Conservation (phyloP, 2,797 vertebrate genomes). For the Neopelma chrysocephalum region DNA sequence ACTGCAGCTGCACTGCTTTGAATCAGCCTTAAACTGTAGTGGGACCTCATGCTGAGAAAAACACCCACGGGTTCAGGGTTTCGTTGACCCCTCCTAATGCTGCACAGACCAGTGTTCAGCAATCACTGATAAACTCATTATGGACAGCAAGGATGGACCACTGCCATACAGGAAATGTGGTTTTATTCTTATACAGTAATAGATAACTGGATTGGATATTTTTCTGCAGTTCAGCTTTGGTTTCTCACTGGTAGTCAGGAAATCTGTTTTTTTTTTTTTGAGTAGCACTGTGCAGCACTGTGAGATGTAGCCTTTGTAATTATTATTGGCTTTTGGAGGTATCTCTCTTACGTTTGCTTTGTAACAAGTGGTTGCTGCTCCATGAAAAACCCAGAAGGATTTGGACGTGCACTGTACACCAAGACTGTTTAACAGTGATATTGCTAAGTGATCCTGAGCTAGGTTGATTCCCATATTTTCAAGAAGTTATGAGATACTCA, state of each 20-base stretch:
- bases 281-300: not conserved
- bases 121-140: not conserved
- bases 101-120: not conserved
- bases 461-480: not conserved
- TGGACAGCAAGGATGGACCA: not conserved
- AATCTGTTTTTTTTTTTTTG: accelerated
- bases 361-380: not conserved
- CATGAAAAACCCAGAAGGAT: not conserved
- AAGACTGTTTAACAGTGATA: not conserved
- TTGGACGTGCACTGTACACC: not conserved
- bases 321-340: not conserved
- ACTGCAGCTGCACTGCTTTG: no score
- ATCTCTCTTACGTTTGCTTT: not conserved
- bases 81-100: not conserved
- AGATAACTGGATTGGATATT: not conserved
- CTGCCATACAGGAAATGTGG: not conserved
- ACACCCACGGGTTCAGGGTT: no score
- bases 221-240: not conserved
- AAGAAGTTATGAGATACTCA: not conserved
- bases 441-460: not conserved
- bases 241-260: not conserved
- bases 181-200: not conserved
- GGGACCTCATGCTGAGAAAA: no score
- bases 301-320: not conserved
- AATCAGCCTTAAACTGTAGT: no score